phyloP scores from a whole-genome alignment of 2,888 invertebrate species.

The Andricus quercusramuli region DNA sequence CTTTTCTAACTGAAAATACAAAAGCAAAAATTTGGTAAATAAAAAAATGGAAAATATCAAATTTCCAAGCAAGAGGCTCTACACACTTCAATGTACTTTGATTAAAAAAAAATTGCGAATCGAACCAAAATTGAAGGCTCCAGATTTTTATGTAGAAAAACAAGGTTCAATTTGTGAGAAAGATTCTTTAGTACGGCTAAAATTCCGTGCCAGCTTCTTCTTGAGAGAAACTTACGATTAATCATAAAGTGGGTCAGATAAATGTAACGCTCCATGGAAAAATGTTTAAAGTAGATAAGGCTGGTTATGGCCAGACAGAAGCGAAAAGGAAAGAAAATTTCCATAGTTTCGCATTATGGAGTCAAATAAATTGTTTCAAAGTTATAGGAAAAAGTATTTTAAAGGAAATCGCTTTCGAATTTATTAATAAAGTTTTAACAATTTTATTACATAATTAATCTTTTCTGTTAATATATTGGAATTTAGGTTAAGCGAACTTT shows the following conservation, averaged over 20 bases:
- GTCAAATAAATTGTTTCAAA: neutral
- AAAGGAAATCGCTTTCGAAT: neutral
- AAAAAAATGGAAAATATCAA: too few species aligned
- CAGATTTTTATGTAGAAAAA: too few species aligned
- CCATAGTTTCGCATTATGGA: neutral
- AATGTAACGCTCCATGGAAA: neutral
- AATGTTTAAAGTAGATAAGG: conserved; percentile 27
- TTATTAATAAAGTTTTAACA: neutral
- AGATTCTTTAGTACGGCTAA: too few species aligned
- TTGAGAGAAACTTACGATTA: neutral
- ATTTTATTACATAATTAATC: neutral
- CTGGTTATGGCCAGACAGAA: neutral
- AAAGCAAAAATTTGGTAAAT: too few species aligned
- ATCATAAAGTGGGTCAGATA: conserved; percentile 33
- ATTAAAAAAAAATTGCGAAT: too few species aligned
- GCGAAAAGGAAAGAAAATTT: neutral
- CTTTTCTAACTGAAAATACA: too few species aligned
- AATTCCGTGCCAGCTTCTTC: neutral
- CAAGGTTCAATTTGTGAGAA: too few species aligned
- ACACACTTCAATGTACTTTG: too few species aligned
- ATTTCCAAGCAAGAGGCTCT: too few species aligned
- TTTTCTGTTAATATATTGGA: neutral
- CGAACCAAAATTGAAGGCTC: too few species aligned
- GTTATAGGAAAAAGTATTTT: neutral
- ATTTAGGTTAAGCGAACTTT: neutral